Evolutionary conservation across 2,797 vertebrate species (phyloP).

Genomic region (Sternotherus odoratus): DNA sequence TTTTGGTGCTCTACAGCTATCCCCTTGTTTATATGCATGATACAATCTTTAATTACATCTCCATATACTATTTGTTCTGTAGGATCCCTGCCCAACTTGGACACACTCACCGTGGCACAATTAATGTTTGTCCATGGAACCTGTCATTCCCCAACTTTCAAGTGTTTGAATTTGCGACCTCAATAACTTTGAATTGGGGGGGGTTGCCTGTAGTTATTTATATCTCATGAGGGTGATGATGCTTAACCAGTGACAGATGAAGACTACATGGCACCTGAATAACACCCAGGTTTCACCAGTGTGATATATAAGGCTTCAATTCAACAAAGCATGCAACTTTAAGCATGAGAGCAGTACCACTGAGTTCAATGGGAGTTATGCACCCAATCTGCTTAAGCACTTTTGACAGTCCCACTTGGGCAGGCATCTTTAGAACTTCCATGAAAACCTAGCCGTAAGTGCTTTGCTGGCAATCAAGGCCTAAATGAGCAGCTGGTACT

Average conservation of each 20-base stretch:
- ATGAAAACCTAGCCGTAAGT: neutral
- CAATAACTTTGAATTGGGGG: neutral
- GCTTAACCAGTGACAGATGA: neutral
- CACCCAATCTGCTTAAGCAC: neutral
- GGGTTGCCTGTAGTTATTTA: neutral
- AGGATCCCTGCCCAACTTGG: neutral
- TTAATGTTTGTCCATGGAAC: neutral
- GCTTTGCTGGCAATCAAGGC: accelerated
- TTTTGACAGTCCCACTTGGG: neutral
- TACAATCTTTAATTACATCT: neutral
- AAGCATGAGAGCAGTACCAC: accelerated
- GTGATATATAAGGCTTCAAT: accelerated
- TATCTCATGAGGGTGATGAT: neutral
- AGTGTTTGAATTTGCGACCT: neutral
- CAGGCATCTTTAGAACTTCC: neutral
- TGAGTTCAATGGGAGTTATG: neutral
- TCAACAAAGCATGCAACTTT: neutral
- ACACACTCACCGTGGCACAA: neutral
- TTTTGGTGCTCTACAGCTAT: neutral
- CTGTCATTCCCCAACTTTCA: neutral
- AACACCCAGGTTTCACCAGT: neutral
- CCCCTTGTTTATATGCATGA: neutral
- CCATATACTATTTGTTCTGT: neutral
- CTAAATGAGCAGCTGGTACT: neutral
- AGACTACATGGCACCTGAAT: neutral